Percentiles rank a stretch among this genome's conserved stretches.
phyloP scores from a whole-genome alignment of 2,113 vertebrate species.

The Tretioscincus oriximinensis region DNA sequence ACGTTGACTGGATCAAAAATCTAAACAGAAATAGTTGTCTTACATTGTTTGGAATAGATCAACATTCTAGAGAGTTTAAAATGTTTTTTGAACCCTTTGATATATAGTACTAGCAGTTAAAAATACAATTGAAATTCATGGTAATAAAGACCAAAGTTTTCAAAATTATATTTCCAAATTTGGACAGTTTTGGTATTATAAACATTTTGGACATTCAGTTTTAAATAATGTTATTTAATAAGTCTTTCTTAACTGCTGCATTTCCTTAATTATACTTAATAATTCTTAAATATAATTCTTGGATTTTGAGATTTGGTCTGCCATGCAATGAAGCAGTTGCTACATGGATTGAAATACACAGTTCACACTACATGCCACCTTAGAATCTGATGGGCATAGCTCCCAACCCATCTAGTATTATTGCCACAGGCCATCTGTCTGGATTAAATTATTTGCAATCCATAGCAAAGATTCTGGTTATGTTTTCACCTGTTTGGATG shows the following conservation, averaged over 20 bases:
- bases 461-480: too few species aligned
- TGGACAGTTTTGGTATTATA: not conserved
- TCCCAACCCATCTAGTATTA: too few species aligned
- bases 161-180: not conserved
- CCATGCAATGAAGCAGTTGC: too few species aligned
- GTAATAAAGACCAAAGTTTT: not conserved
- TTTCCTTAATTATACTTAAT: not conserved
- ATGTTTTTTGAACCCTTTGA: not conserved
- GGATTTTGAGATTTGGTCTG: too few species aligned
- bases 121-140: not conserved
- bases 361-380: not conserved
- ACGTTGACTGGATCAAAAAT: too few species aligned
- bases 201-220: not conserved
- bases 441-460: too few species aligned
- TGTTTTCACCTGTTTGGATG: too few species aligned
- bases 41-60: too few species aligned
- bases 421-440: too few species aligned
- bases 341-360: not conserved
- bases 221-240: not conserved
- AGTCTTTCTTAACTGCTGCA: not conserved
- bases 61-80: too few species aligned
- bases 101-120: not conserved
- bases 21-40: too few species aligned
- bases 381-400: too few species aligned
- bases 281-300: not conserved